Base-by-base conservation (phyloP, 2,888 invertebrate genomes). In the Ceraclea dissimilis region DNA sequence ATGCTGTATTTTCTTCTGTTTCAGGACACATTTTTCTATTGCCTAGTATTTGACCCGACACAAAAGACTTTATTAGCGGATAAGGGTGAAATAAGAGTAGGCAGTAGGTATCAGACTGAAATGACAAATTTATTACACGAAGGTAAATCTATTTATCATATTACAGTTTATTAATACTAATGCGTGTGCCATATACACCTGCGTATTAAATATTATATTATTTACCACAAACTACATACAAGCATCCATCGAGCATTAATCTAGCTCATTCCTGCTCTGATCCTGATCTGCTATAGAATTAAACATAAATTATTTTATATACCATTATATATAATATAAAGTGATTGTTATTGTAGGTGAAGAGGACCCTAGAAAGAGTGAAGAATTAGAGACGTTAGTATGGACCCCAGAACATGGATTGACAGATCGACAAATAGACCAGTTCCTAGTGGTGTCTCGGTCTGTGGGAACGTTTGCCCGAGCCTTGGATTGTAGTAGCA, bases 21-120 rank as follows among this genome's bases (percentile, higher is more conserved):
- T 65, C 82, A 95, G 86, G 98, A 99, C 79, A 89, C 93, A 73
- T 99, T 99, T 83, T 99, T 97, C 81, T 99, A 99, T 80, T 97
- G 98, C 74, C 83, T 99, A 76, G 98, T 99, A 67, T 99, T 97
- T 79, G 99, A 99, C 82, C 98, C 98, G 66, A 89, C 92, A 76
- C 96, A 97, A 80, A 96, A 96, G 80, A 99, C 98, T 67, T 82
- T 99, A 71, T 82, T 98, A 72, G 98, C 98, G 67, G 99, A 99
- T 79, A 96, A 97, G 81, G 97, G 94, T 71, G 93, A 93, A 81
- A 95, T 93, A 73, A 82, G 83, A 74, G 85, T 83, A 72, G 98
- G 98, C 68, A 90, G 89, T 72, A 87, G 91, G 77, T 98, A 94
- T 81, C 99, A 99, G 81, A 95, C 96, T 72, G 95, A 96, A 74